These are phyloP conservation scores for Tenthredo mesomela DNA, from an alignment of 2,888 invertebrate genomes.

Conservation along the genomic window DNA sequence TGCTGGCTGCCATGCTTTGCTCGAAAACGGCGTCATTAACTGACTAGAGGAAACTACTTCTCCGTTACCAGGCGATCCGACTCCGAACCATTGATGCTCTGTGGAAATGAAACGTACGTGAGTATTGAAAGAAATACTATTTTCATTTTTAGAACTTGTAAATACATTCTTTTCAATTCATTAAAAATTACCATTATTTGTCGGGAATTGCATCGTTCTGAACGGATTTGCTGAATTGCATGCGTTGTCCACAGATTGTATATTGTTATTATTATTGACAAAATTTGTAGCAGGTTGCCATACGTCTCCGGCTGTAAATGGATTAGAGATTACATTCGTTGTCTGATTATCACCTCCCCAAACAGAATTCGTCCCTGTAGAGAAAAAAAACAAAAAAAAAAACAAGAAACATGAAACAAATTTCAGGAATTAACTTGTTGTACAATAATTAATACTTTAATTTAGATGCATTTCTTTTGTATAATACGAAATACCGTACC, in stretches of 20 bases:
- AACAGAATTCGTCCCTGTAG: slow-evolving; percentile 45
- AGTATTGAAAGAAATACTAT: neutral
- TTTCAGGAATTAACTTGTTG: neutral
- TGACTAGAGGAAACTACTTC: slow-evolving; percentile 76
- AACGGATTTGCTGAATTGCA: slow-evolving; percentile 75
- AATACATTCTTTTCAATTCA: neutral
- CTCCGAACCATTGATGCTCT: slow-evolving; percentile 73
- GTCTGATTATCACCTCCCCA: slow-evolving; percentile 71
- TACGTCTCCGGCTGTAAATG: slow-evolving; percentile 70
- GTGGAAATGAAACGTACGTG: slow-evolving; percentile 49
- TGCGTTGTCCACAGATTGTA: slow-evolving; percentile 69
- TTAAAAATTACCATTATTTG: slow-evolving; percentile 70
- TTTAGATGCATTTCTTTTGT: slow-evolving; percentile 62
- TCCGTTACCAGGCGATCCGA: slow-evolving; percentile 71
- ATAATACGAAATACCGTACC: slow-evolving; percentile 51
- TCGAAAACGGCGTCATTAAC: slow-evolving; percentile 72
- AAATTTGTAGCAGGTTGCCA: slow-evolving; percentile 73
- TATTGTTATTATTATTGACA: slow-evolving; percentile 69
- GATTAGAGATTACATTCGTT: slow-evolving; percentile 73
- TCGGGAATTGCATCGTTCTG: slow-evolving; percentile 70
- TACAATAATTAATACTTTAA: slow-evolving; percentile 58
- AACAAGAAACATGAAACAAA: no score
- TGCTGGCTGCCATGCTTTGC: slow-evolving; percentile 75
- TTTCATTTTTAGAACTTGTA: neutral
- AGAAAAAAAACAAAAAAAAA: no score